Evolutionary conservation across 2,888 invertebrate genomes (phyloP).

Genomic region (Heliconius hortense): DNA sequence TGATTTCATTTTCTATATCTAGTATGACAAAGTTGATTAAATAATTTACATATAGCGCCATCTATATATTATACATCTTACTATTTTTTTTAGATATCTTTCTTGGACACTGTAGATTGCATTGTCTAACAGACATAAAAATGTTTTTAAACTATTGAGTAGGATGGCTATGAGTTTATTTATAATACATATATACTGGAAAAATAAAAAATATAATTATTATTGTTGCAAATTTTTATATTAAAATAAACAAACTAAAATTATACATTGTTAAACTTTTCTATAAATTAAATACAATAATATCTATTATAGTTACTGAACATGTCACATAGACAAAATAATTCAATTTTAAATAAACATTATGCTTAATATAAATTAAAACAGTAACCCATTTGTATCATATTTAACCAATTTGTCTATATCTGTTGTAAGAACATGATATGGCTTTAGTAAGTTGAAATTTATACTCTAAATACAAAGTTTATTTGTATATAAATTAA

Average conservation of each 20-base stretch:
- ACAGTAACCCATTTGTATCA: background rate
- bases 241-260: no score
- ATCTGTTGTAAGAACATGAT: background rate
- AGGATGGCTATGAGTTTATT: background rate
- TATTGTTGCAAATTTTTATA: no score
- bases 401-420: background rate
- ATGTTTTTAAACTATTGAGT: background rate
- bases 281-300: no score
- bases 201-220: no score
- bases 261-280: no score
- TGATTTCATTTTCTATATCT: background rate
- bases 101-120: background rate
- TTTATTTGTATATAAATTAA: no score
- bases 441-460: background rate
- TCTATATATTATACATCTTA: constrained; percentile 46
- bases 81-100: constrained; percentile 30
- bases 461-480: background rate
- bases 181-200: no score
- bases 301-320: no score
- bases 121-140: background rate
- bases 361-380: background rate
- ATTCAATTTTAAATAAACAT: background rate
- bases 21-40: background rate
- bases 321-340: background rate
- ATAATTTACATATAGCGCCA: constrained; percentile 48